Conservation (phyloP, 2,797 vertebrate genomes). For the Protosalanx chinensis region DNA sequence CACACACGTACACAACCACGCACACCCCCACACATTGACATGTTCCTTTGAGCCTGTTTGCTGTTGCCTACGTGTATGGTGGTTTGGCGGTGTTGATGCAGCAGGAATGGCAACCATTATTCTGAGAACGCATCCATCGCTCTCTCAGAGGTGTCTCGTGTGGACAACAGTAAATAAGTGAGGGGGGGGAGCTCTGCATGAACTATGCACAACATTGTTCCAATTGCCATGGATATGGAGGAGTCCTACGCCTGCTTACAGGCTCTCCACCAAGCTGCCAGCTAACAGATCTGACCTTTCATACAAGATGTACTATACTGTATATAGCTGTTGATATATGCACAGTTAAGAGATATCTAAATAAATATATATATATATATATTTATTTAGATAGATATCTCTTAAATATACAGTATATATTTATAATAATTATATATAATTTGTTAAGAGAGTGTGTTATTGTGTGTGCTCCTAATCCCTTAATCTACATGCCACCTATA, state of each 20-base stretch:
- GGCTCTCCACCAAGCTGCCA: neutral
- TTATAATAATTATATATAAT: too few species aligned
- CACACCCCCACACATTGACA: slow-evolving; percentile 16
- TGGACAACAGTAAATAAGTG: slow-evolving; percentile 34
- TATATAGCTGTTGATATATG: neutral
- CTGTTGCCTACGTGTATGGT: neutral
- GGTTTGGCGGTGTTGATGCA: slow-evolving; percentile 16
- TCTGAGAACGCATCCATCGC: slow-evolving; percentile 21
- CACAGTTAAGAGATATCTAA: neutral
- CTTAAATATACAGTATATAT: too few species aligned
- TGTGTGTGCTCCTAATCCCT: neutral
- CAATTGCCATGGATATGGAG: slow-evolving; percentile 25
- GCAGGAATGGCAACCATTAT: slow-evolving; percentile 20
- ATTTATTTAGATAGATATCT: too few species aligned
- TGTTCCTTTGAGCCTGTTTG: slow-evolving; percentile 8
- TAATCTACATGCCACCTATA: slow-evolving; percentile 1
- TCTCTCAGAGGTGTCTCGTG: slow-evolving; percentile 16
- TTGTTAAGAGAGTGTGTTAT: neutral
- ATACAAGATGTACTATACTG: neutral
- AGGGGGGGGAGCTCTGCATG: slow-evolving; percentile 41
- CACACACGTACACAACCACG: slow-evolving; percentile 8
- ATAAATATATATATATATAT: neutral
- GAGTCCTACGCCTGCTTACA: neutral
- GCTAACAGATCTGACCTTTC: neutral
- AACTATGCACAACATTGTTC: slow-evolving; percentile 49